A percentile compares a stretch with the other conserved stretches of the same genome.
Conservation (phyloP, 2,113 vertebrate genomes). For the Malurus elegans region DNA sequence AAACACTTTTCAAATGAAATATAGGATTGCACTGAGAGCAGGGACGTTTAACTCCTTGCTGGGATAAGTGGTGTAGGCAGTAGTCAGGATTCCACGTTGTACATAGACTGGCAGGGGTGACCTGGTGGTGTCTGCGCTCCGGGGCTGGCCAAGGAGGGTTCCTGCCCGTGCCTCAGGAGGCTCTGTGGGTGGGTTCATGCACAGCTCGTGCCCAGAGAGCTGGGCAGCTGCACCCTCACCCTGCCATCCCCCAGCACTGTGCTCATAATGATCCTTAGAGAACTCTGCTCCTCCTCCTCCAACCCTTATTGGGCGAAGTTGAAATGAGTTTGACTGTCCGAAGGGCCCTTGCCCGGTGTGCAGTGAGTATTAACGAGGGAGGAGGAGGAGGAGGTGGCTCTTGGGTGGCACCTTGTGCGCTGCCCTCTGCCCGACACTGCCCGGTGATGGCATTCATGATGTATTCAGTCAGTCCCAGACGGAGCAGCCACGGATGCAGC, state of each 20-base stretch:
- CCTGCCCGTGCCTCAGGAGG: neutral
- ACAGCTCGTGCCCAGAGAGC: rapidly evolving
- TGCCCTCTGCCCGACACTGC: neutral
- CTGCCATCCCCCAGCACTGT: neutral
- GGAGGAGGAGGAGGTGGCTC: neutral
- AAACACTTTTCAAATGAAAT: neutral
- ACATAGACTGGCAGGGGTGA: neutral
- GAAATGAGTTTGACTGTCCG: neutral
- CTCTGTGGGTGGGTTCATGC: neutral
- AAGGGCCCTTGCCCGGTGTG: neutral
- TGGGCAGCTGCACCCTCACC: neutral
- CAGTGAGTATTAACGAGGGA: rapidly evolving
- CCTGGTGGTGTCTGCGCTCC: rapidly evolving
- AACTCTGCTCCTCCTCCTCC: rapidly evolving
- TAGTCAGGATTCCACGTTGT: neutral
- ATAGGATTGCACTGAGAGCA: neutral
- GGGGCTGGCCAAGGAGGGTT: neutral
- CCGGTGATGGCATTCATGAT: rapidly evolving
- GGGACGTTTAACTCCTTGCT: neutral
- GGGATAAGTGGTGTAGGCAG: neutral
- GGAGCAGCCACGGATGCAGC: neutral
- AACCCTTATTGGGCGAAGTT: rapidly evolving
- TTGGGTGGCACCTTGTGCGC: neutral
- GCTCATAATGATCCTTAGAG: rapidly evolving
- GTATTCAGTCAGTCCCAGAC: rapidly evolving